Evolutionary conservation across 2,797 vertebrate genomes (phyloP), one percentile per base, ranked within the genome.

Genomic region (Channallabes apus): DNA sequence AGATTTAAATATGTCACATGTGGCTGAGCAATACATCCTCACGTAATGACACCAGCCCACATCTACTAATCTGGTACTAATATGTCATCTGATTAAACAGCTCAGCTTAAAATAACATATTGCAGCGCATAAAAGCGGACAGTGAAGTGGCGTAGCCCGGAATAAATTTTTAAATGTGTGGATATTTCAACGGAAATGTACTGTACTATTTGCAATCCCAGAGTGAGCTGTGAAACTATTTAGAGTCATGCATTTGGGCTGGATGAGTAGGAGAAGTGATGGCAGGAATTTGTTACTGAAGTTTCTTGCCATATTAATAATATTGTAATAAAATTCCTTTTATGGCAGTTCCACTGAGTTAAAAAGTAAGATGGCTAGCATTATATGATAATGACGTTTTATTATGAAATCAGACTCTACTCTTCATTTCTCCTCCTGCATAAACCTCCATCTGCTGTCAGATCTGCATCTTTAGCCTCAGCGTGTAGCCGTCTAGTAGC

Each of bases 1-100:
- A 62, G 67, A 85, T 62, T 82, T 56, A 67, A 75, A 58, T 58
- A 75, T 65, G 78, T 81, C 35, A 20, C 65, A 71, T 18, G 35
- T 3, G 22, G 46, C 58, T 67, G 27, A 35, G 61, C 32, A 75
- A 65, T 78, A 61, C 41, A 61, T 38, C 32, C 29, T 78, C 22
- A 8, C 9, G 3, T 78, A 78, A 61, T 7, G 56, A 59, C 18
- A 59, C 54, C 58, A 73, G 64, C 18, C 71, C 41, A 65, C 78
- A 3, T 67, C 59, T 46, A 56, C 58, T 38, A 75, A 69, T 29
- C 35, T 14, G 46, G 4, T 35, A n/a, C 7, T 35, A 84, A 67
- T 29, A 20, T 54, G 22, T 68, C 32, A 68, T 68, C 64, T 69
- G 15, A 69, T 59, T 8, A 68, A 58, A 58, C 12, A 62, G 38